These are phyloP conservation scores for Nowickia ferox DNA, from an alignment of 2,888 invertebrate genomes.

Conservation along the genomic window DNA sequence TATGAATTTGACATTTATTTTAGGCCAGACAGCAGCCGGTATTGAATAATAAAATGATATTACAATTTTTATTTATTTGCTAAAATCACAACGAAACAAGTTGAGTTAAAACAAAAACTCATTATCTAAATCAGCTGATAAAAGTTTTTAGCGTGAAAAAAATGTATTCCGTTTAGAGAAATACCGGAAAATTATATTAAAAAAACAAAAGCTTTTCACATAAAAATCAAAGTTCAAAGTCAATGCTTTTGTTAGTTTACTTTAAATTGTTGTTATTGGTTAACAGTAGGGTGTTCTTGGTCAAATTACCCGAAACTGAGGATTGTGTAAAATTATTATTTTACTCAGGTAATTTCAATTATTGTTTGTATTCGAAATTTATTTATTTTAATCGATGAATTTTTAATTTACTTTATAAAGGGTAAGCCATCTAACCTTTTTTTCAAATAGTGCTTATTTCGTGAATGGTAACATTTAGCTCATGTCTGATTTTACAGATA, in stretches of 20 bases:
- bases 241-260: slow-evolving; percentile 60
- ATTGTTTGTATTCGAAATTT: too few relatives aligned
- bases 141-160: slow-evolving; percentile 15
- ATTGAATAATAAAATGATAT: slow-evolving; percentile 41
- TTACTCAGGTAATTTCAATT: too few relatives aligned
- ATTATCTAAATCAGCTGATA: slow-evolving; percentile 65
- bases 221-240: slow-evolving; percentile 72
- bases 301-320: too few relatives aligned
- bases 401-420: too few relatives aligned
- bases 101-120: background rate
- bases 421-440: too few relatives aligned
- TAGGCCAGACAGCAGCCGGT: slow-evolving; percentile 58
- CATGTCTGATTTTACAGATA: too few relatives aligned
- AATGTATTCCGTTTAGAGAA: slow-evolving; percentile 34
- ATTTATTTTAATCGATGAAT: too few relatives aligned
- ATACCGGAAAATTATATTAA: slow-evolving; percentile 64
- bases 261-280: slow-evolving; percentile 14
- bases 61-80: slow-evolving; percentile 24
- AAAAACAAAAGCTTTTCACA: slow-evolving; percentile 50
- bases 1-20: slow-evolving; percentile 62
- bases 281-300: slow-evolving; percentile 4
- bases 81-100: slow-evolving; percentile 36
- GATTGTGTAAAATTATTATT: too few relatives aligned
- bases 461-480: too few relatives aligned
- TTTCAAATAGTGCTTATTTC: too few relatives aligned